A percentile compares a stretch with the other conserved stretches of the same genome.
Conservation (phyloP, 2,888 invertebrate species). For the Myopa tessellatipennis region DNA sequence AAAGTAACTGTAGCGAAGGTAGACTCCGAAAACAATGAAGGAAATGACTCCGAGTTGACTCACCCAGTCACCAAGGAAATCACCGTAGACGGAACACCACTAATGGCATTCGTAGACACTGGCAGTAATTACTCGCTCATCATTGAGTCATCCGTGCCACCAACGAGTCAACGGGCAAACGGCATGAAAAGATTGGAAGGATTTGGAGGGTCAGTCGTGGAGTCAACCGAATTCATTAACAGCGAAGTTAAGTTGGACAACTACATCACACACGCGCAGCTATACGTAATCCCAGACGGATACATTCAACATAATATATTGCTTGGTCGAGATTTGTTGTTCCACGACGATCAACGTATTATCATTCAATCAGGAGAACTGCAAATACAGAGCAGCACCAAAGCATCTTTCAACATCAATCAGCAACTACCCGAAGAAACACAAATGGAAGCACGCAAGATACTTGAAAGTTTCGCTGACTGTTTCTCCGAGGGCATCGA, state of each 20-base stretch:
- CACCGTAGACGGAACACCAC: background rate
- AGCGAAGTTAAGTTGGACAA: constrained; percentile 30
- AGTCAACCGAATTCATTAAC: constrained; percentile 29
- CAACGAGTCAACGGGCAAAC: background rate
- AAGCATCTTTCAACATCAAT: background rate
- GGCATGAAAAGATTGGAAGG: constrained; percentile 38
- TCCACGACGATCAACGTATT: constrained; percentile 41
- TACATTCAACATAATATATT: constrained; percentile 35
- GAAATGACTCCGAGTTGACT: background rate
- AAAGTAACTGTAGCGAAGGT: no score
- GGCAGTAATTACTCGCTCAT: constrained; percentile 43
- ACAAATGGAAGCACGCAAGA: background rate
- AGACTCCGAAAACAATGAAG: no score
- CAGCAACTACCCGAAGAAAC: background rate
- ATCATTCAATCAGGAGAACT: constrained; percentile 41
- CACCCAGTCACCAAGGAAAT: constrained; percentile 41
- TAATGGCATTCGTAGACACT: constrained; percentile 43
- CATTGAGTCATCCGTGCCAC: constrained; percentile 32
- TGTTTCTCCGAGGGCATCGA: constrained; percentile 1
- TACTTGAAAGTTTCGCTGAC: no score
- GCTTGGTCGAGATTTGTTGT: background rate
- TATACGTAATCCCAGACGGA: constrained; percentile 41
- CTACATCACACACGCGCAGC: constrained; percentile 7
- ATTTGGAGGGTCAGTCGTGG: constrained; percentile 44
- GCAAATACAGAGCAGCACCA: constrained; percentile 34